Base-by-base conservation (phyloP, 2,888 invertebrate genomes). In the Charanyca ferruginea region DNA sequence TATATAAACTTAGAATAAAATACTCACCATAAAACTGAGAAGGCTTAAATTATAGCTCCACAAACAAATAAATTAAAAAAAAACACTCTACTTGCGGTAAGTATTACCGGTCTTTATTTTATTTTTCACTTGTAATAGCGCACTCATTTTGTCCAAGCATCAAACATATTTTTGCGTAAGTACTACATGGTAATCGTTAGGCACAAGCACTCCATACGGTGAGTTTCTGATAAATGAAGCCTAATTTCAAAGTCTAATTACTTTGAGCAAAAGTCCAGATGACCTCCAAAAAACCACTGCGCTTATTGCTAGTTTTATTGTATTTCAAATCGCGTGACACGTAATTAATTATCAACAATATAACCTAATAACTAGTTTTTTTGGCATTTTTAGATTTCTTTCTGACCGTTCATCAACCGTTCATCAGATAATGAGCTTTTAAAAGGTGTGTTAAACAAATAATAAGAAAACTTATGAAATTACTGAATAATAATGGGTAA, bases 281-380 rank as follows among this genome's bases (percentile, higher is more conserved):
- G 61, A 58, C 78, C 73, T 76, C 59, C 48, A 8, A 32, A 45
- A 51, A 45, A 44, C 35, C 18, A 22, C 28, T 54, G n/a, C 20
- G 25, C 58, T 54, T 51, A 38, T 35, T 18, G 9, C 13, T 25
- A 13, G n/a, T n/a, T 35, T 45, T 35, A 13, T 44, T 58, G 11
- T 11, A 0, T 25, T 23, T 11, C 9, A 32, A 16, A 18, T n/a
- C 6, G n/a, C 1, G 13, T 1, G 11, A 3, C 8, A 20, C 1
- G 18, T 35, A 23, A 3, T 47, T 38, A 48, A 48, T 18, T 20
- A 32, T 18, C 7, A 42, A 7, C 18, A 42, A n/a, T n/a, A n/a
- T n/a, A n/a, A n/a, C n/a, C n/a, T n/a, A n/a, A n/a, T n/a, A n/a
- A n/a, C n/a, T n/a, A n/a, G n/a, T n/a, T n/a, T n/a, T n/a, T n/a